phyloP scores from a whole-genome alignment of 2,113 vertebrate genomes.

The Megaleporinus macrocephalus region DNA sequence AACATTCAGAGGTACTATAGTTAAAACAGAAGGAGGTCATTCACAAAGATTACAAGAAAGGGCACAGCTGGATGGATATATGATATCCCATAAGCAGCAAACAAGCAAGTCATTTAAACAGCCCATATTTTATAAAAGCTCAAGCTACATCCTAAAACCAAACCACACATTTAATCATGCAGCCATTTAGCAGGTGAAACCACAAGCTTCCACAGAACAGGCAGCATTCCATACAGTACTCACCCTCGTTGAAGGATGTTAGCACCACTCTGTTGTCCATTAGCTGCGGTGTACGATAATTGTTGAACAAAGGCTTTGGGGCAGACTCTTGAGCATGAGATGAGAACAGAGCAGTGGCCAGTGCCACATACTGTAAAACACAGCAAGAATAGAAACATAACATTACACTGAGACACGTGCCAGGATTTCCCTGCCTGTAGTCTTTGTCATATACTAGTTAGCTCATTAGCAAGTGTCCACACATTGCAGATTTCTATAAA shows the following conservation, averaged over 20 bases:
- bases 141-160: slow-evolving; percentile 19
- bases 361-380: slow-evolving; percentile 75
- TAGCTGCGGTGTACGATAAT: slow-evolving; percentile 85
- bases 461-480: not conserved
- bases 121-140: slow-evolving; percentile 16
- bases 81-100: slow-evolving; percentile 20
- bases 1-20: slow-evolving; percentile 33
- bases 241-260: slow-evolving; percentile 88
- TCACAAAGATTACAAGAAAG: slow-evolving; percentile 43
- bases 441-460: not conserved
- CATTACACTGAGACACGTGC: not conserved
- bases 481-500: not conserved
- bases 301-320: slow-evolving; percentile 79
- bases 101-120: slow-evolving; percentile 54
- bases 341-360: slow-evolving; percentile 86
- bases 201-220: slow-evolving; percentile 37
- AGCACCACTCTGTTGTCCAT: slow-evolving; percentile 82
- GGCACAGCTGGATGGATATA: slow-evolving; percentile 4
- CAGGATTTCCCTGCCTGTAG: not conserved
- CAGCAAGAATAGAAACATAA: slow-evolving; percentile 52
- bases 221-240: slow-evolving; percentile 62
- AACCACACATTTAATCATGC: slow-evolving; percentile 17
- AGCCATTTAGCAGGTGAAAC: slow-evolving; percentile 27
- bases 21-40: slow-evolving; percentile 36
- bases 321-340: slow-evolving; percentile 76